phyloP scores from a whole-genome alignment of 2,113 vertebrate genomes.

The Grammomys surdaster region DNA sequence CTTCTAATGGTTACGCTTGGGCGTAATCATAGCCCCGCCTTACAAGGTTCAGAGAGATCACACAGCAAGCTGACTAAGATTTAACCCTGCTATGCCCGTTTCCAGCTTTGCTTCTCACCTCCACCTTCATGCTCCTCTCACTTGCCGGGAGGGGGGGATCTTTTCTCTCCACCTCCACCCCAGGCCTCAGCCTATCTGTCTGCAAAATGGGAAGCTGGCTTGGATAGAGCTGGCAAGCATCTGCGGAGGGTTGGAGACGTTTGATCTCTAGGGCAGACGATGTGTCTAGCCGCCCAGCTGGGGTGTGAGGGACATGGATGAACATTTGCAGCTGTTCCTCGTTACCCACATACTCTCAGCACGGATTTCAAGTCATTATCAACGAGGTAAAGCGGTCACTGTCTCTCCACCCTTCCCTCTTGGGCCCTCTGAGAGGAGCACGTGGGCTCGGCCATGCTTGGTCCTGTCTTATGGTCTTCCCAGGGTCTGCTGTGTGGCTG shows the following conservation, averaged over 20 bases:
- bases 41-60: background rate
- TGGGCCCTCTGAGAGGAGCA: rapidly evolving
- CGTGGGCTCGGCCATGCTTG: rapidly evolving
- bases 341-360: no score
- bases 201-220: background rate
- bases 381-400: background rate
- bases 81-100: background rate
- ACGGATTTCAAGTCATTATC: background rate
- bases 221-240: no score
- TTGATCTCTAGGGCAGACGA: background rate
- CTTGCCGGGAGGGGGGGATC: background rate
- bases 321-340: background rate
- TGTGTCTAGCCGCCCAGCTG: background rate
- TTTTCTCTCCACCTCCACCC: background rate
- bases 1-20: background rate
- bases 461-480: background rate
- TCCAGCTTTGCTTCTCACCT: no score
- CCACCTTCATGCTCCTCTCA: background rate
- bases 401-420: rapidly evolving
- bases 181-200: background rate
- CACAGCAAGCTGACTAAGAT: background rate
- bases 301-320: rapidly evolving
- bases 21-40: rapidly evolving
- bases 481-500: background rate
- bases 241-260: no score